Evolutionary conservation across 92 coral and sea anemone species (phyloP).

Genomic region (Epizoanthus rinbou): DNA sequence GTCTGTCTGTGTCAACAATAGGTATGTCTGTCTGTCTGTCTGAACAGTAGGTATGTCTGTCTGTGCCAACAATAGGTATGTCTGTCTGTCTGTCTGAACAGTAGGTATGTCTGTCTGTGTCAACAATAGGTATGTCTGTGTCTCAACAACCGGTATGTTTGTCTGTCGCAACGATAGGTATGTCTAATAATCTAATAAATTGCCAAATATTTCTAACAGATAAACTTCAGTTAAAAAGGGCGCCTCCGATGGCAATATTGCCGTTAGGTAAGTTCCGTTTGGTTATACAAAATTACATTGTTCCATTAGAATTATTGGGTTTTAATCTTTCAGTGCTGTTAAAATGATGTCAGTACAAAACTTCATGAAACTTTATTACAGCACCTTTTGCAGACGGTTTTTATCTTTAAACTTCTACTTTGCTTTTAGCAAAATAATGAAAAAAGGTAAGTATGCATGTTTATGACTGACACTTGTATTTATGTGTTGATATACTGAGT

Average conservation of each 20-base stretch:
- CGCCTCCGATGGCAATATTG: conserved; percentile 95
- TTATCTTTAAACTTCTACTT: conserved; percentile 3
- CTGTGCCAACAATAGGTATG: neutral
- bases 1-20: conserved; percentile 38
- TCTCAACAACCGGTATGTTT: neutral
- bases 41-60: conserved; percentile 77
- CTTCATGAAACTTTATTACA: no score
- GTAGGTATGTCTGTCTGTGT: neutral
- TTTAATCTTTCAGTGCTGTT: neutral
- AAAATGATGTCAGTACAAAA: no score
- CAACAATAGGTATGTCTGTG: neutral
- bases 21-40: conserved; percentile 58
- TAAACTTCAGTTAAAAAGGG: conserved; percentile 84
- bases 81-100: conserved; percentile 36
- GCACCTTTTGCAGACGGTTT: neutral
- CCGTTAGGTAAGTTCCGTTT: conserved; percentile 76
- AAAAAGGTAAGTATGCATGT: no score
- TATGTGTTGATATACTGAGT: no score
- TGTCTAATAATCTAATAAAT: conserved; percentile 15
- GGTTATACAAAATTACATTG: neutral
- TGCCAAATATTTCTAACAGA: conserved; percentile 48
- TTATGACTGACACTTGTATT: no score
- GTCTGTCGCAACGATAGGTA: conserved; percentile 69
- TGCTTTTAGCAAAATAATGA: no score
- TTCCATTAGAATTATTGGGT: neutral